Evolutionary conservation across 2,113 vertebrate genomes (phyloP).

Genomic region (Chaetura pelagica): DNA sequence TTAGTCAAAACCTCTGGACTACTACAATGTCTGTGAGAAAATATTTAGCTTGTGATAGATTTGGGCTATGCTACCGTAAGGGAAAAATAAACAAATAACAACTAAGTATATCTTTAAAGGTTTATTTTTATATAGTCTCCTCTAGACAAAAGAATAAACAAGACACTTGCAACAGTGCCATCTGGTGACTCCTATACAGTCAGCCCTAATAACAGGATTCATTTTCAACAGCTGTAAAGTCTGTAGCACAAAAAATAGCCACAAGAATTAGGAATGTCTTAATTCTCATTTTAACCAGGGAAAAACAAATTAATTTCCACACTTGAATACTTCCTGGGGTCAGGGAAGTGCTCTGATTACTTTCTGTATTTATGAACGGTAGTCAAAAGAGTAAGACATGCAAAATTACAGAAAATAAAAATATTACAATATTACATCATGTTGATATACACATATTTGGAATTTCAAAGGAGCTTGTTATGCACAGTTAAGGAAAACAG

Average conservation of each 20-base stretch:
- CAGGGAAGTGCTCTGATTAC: not conserved
- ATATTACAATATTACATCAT: not conserved
- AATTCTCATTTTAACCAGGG: not conserved
- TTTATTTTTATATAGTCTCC: not conserved
- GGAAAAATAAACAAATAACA: constrained; percentile 24
- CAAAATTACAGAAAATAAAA: not conserved
- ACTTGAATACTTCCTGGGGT: not conserved
- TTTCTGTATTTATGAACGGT: not conserved
- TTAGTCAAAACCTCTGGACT: not conserved
- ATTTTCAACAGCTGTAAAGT: not conserved
- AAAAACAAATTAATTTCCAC: not conserved
- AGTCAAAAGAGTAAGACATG: not conserved
- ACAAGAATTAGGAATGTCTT: not conserved
- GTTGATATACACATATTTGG: not conserved
- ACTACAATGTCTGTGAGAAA: not conserved
- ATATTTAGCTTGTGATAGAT: not conserved
- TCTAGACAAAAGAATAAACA: constrained; percentile 27
- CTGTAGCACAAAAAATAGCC: not conserved
- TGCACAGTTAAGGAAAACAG: not conserved
- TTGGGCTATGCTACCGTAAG: not conserved
- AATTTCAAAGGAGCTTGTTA: not conserved
- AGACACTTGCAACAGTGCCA: constrained; percentile 38
- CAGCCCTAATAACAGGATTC: not conserved
- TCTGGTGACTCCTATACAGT: constrained; percentile 9
- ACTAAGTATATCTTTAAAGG: not conserved